Conservation (phyloP, 1,140 invertebrate species). For the Trachelipus rathkii region DNA sequence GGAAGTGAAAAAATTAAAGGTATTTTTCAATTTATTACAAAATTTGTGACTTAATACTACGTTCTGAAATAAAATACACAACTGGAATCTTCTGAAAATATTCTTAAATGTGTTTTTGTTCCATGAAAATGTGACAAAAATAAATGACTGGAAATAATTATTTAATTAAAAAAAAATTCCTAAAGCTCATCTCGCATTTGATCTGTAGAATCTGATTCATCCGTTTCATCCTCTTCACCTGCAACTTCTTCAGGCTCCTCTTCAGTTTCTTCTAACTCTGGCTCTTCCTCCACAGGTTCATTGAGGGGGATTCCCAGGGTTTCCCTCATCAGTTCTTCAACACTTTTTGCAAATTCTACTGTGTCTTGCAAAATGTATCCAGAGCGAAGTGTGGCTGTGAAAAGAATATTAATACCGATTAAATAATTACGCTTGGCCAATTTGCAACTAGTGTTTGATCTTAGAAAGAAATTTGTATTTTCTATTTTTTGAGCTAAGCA, state of each 20-base stretch:
- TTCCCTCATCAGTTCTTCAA: constrained; percentile 80
- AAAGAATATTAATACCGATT: constrained; percentile 30
- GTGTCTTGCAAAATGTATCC: constrained; percentile 86
- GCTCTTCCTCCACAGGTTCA: constrained; percentile 59
- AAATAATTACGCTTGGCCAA: too few species aligned
- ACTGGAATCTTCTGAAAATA: too few species aligned
- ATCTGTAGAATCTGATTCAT: constrained; percentile 30
- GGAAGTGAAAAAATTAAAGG: too few species aligned
- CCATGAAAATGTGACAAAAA: too few species aligned
- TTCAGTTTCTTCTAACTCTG: constrained; percentile 43
- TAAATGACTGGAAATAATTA: neutral
- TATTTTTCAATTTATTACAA: too few species aligned
- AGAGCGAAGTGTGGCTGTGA: constrained; percentile 75
- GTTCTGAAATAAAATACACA: too few species aligned
- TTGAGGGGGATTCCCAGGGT: constrained; percentile 74
- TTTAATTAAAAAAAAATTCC: neutral
- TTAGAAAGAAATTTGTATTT: too few species aligned
- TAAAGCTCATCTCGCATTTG: constrained; percentile 43
- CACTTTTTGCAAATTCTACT: constrained; percentile 74
- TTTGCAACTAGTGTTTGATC: too few species aligned
- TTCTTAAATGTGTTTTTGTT: too few species aligned
- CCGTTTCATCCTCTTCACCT: constrained; percentile 45
- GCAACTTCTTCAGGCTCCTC: constrained; percentile 44
- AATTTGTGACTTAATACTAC: too few species aligned
- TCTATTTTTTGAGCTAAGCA: too few species aligned